Base-by-base conservation (phyloP, 2,888 invertebrate species). In the Ectobius pallidus region DNA sequence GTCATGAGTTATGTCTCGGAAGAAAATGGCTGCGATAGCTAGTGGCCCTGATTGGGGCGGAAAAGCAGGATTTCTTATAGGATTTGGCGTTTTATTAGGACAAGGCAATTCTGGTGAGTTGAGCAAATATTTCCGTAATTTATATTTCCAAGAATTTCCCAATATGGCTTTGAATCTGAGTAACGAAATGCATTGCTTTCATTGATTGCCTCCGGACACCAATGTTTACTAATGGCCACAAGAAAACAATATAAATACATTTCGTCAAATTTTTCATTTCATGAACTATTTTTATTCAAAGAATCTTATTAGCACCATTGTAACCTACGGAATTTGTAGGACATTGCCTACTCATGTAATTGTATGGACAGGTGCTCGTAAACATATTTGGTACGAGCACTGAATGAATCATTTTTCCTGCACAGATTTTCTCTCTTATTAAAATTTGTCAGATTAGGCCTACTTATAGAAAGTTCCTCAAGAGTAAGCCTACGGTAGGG, bases 11-110 rank as follows among this genome's bases (percentile, higher is more conserved):
- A 0, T 52, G 52, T 52, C 25, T 22, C 3, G 1, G 52, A 62
- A 69, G 65, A 74, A 73, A 69, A 73, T 73, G 74, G 73, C 74
- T 73, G 74, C 73, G 16, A 22, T 73, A 52, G 68, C 25, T 71
- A 32, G 58, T 42, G 61, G 65, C 44, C 62, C 49, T n/a, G 67
- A 49, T 32, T 70, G 70, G 75, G 75, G 75, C 30, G 72, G 73
- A 61, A 76, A 76, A 76, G 69, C 76, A 32, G 68, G 75, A 27
- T 72, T 77, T 65, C 62, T 76, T 39, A 49, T 77, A 27, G 77
- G 77, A 55, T 67, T 77, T 52, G 75, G 77, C 7, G 73, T 77
- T 32, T 63, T 77, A 39, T 62, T 77, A 32, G 74, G 75, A 52
- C 73, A 74, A 68, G 71, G 73, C 69, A 69, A 73, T 67, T 67